Conservation (phyloP, 2,888 invertebrate species). For the Philopedon plagiatum region DNA sequence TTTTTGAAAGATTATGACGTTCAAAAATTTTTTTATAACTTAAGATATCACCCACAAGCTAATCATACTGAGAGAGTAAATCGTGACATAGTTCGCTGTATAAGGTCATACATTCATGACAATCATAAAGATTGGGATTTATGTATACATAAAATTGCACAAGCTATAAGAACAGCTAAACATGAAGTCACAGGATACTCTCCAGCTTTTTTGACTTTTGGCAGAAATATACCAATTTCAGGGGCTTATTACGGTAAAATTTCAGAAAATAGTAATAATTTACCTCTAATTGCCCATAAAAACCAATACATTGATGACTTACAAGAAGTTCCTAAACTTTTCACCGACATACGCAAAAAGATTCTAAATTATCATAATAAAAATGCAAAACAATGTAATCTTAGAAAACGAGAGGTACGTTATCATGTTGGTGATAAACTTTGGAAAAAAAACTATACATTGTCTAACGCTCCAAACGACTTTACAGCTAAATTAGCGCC, state of each 20-base stretch:
- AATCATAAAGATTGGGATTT: constrained; percentile 46
- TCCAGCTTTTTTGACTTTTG: constrained; percentile 50
- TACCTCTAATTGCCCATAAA: constrained; percentile 19
- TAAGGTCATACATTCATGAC: constrained; percentile 48
- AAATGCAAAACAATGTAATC: constrained; percentile 49
- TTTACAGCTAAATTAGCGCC: constrained; percentile 51
- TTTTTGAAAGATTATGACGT: constrained; percentile 48
- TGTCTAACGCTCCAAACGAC: constrained; percentile 48
- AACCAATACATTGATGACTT: constrained; percentile 35
- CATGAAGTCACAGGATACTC: constrained; percentile 48
- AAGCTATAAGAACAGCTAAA: constrained; percentile 48
- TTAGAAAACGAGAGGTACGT: constrained; percentile 46
- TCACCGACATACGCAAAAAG: constrained; percentile 37
- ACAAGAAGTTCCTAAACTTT: constrained; percentile 42
- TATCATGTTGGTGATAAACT: constrained; percentile 51
- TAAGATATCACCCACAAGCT: constrained; percentile 60
- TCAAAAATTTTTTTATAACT: no score
- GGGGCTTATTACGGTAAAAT: constrained; percentile 49
- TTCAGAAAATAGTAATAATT: constrained; percentile 36
- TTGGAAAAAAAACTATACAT: no score
- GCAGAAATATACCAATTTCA: constrained; percentile 43
- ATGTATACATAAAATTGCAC: constrained; percentile 38
- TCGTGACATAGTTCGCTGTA: constrained; percentile 56
- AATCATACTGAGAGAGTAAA: constrained; percentile 62
- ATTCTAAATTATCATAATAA: constrained; percentile 36